Conservation (phyloP, 2,113 vertebrate genomes). For the Podarcis raffonei region DNA sequence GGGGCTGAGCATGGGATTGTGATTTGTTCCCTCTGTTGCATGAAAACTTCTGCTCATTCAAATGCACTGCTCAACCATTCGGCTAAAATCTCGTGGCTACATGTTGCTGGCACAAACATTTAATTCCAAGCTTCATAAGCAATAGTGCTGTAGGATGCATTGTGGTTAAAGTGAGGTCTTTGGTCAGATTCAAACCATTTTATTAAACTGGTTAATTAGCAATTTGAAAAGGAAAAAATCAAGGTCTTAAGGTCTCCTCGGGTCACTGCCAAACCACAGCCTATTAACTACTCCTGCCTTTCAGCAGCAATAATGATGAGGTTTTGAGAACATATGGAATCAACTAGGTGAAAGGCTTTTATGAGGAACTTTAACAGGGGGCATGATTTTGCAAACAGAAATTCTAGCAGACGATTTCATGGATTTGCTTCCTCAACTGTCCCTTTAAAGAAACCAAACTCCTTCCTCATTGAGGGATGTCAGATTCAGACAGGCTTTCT, state of each 20-base stretch:
- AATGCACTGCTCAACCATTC: not conserved
- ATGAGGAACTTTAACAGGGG: slow-evolving; percentile 72
- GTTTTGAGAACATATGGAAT: slow-evolving; percentile 74
- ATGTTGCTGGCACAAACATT: fast-evolving
- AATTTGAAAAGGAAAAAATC: slow-evolving; percentile 40
- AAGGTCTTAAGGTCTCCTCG: slow-evolving; percentile 60
- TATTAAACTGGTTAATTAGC: slow-evolving; percentile 65
- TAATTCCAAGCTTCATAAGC: not conserved
- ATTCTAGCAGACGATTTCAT: slow-evolving; percentile 75
- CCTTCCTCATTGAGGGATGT: slow-evolving; percentile 39
- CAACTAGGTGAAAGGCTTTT: slow-evolving; percentile 72
- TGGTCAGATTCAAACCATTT: slow-evolving; percentile 51
- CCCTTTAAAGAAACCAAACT: slow-evolving; percentile 67
- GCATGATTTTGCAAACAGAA: slow-evolving; percentile 69
- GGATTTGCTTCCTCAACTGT: slow-evolving; percentile 72
- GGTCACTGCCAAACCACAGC: slow-evolving; percentile 72
- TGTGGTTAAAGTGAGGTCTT: slow-evolving; percentile 26
- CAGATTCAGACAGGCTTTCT: slow-evolving; percentile 58
- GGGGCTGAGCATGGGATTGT: not conserved
- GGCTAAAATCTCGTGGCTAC: fast-evolving
- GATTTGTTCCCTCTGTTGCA: not conserved
- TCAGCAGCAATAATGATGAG: slow-evolving; percentile 72
- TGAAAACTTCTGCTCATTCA: not conserved
- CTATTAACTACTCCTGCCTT: slow-evolving; percentile 74
- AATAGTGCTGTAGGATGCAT: not conserved